Evolutionary conservation across 2,113 vertebrate species (phyloP).

Genomic region (Todiramphus chloris): DNA sequence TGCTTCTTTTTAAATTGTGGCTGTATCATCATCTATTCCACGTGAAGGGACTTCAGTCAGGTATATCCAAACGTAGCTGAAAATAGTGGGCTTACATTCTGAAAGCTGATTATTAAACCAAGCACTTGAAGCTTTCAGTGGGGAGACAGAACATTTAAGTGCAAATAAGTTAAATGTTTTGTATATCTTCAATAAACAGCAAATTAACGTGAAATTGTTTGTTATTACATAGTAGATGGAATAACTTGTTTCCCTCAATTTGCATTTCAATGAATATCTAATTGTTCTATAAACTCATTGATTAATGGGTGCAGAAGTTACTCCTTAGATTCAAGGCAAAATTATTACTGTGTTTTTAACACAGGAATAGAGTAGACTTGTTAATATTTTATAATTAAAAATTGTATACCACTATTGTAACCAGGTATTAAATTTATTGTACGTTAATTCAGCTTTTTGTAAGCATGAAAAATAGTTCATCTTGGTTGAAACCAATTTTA

Average conservation of each 20-base stretch:
- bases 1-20: background rate
- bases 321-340: background rate
- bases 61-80: background rate
- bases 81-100: background rate
- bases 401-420: background rate
- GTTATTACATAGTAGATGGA: background rate
- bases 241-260: constrained; percentile 28
- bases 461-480: background rate
- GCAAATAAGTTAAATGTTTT: background rate
- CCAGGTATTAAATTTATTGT: background rate
- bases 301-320: constrained; percentile 26
- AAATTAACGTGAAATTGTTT: background rate
- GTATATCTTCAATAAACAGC: background rate
- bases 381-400: constrained; percentile 5
- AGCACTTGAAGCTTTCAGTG: background rate
- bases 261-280: constrained; percentile 5
- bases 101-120: background rate
- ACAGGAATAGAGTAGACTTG: background rate
- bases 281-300: constrained; percentile 28
- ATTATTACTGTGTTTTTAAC: background rate
- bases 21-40: background rate
- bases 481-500: background rate
- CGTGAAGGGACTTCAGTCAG: background rate
- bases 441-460: background rate
- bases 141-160: background rate